Base-by-base conservation (phyloP, 1,140 invertebrate genomes). In the Aphis gossypii region DNA sequence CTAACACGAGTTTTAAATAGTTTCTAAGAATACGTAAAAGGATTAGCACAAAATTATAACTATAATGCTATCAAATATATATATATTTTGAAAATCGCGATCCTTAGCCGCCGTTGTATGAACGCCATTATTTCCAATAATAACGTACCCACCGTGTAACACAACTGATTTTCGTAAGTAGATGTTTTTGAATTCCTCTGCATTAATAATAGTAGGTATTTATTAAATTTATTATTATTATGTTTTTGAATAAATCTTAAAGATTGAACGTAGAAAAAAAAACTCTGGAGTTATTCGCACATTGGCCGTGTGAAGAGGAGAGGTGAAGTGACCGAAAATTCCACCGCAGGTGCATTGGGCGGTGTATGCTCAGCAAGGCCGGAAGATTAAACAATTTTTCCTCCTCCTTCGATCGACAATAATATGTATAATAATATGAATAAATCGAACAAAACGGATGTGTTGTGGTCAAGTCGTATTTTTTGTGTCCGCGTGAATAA, bases 401-500 rank as follows among this genome's bases (percentile, higher is more conserved):
- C 41, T 51, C 82, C 48, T 82, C 68, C n/a, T 82, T 90, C 44
- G 60, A 46, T 46, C 90, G 41, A 48, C 41, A 44, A 30, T 44
- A 46, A 76, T 82, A 56, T 46, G 46, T 46, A 68, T 68, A 68
- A 38, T 54, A 25, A 60, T 68, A 23, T 38, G 25, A 51, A 35
- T n/a, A 84, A 51, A 30, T 44, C 76, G 82, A 92, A 92, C 76
- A 84, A 83, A 83, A 83, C 91, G 91, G 91, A 92, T 41, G n/a
- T 84, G 91, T 54, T 84, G 91, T 84, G 91, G 91, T 92, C 91
- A 84, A 92, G 91, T 84, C 91, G 90, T 92, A 82, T 92, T 92
- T 82, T 92, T 76, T 48, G 84, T 90, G 54, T 60, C 56, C 89
- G 51, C 44, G 56, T 92, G 90, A 92, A 92, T 82, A 92, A 92